Conservation (phyloP, 1,140 invertebrate genomes). For the Papilio glaucus region DNA sequence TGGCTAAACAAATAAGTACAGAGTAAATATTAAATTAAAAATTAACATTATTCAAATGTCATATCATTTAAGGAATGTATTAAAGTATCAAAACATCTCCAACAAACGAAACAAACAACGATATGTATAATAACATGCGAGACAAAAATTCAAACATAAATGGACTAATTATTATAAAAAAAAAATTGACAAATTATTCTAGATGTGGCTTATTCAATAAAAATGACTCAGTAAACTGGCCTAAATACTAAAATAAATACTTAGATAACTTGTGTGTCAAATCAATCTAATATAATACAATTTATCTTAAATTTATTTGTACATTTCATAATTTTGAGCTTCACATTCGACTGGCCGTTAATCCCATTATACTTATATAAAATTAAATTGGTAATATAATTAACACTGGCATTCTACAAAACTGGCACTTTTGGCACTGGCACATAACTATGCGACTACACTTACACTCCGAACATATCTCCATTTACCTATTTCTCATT, state of each 20-base stretch:
- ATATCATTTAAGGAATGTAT: constrained; percentile 57
- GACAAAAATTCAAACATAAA: constrained; percentile 52
- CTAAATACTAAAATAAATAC: constrained; percentile 81
- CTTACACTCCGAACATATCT: constrained; percentile 4
- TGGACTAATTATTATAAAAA: constrained; percentile 55
- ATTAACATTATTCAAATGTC: constrained; percentile 39
- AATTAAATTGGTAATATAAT: constrained; percentile 58
- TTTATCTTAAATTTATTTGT: constrained; percentile 66
- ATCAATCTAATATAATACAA: constrained; percentile 60
- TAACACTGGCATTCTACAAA: constrained; percentile 58
- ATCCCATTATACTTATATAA: constrained; percentile 70
- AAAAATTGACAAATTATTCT: constrained; percentile 57
- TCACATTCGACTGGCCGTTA: constrained; percentile 71
- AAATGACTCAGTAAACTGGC: constrained; percentile 79
- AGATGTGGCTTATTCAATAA: constrained; percentile 47
- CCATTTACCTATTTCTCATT: not conserved
- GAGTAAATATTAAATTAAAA: constrained; percentile 34
- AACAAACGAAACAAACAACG: constrained; percentile 75
- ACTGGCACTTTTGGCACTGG: constrained; percentile 61
- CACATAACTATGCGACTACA: constrained; percentile 44
- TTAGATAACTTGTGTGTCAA: constrained; percentile 59
- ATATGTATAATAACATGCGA: constrained; percentile 59
- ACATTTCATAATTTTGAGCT: constrained; percentile 78
- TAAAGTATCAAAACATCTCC: constrained; percentile 67
- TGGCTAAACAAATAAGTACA: constrained; percentile 19